Conservation (phyloP, 2,113 vertebrate species). For the Brachyistius frenatus region DNA sequence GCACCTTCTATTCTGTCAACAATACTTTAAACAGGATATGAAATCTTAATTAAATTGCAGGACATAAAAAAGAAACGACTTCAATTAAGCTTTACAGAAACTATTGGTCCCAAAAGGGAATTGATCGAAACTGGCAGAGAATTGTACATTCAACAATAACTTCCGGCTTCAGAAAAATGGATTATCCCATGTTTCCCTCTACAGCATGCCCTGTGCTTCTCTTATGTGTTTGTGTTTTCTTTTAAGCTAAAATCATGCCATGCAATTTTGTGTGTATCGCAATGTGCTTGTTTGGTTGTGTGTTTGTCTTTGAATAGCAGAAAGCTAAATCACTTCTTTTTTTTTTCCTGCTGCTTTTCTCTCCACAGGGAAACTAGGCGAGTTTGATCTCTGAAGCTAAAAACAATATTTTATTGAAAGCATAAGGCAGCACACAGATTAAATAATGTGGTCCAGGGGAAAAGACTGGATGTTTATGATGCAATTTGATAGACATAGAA, state of each 20-base stretch:
- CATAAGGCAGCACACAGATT: slow-evolving; percentile 54
- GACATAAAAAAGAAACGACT: slow-evolving; percentile 11
- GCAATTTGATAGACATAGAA: slow-evolving; percentile 54
- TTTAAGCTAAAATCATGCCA: slow-evolving; percentile 28
- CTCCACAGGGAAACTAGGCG: slow-evolving; percentile 39
- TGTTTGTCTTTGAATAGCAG: slow-evolving; percentile 57
- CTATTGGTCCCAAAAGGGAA: slow-evolving; percentile 43
- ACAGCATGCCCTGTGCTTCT: slow-evolving; percentile 51
- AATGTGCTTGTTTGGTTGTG: slow-evolving; percentile 12
- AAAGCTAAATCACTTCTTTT: slow-evolving; percentile 52
- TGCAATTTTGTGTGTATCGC: slow-evolving; percentile 46
- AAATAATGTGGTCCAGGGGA: slow-evolving; percentile 44
- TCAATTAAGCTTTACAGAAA: slow-evolving; percentile 31
- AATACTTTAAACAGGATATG: slow-evolving; percentile 9
- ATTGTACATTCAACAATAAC: slow-evolving; percentile 41
- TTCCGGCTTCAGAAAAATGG: slow-evolving; percentile 50
- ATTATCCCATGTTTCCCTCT: slow-evolving; percentile 52
- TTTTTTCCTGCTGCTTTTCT: slow-evolving; percentile 18
- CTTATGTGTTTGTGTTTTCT: slow-evolving; percentile 52
- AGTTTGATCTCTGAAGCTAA: slow-evolving; percentile 65
- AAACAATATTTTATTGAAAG: slow-evolving; percentile 71
- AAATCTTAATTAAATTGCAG: slow-evolving; percentile 28
- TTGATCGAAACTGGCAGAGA: slow-evolving; percentile 53
- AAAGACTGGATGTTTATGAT: slow-evolving; percentile 51
- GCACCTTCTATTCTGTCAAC: slow-evolving; percentile 19